Evolutionary conservation across 2,797 vertebrate species (phyloP).

Genomic region (Echeneis naucrates): DNA sequence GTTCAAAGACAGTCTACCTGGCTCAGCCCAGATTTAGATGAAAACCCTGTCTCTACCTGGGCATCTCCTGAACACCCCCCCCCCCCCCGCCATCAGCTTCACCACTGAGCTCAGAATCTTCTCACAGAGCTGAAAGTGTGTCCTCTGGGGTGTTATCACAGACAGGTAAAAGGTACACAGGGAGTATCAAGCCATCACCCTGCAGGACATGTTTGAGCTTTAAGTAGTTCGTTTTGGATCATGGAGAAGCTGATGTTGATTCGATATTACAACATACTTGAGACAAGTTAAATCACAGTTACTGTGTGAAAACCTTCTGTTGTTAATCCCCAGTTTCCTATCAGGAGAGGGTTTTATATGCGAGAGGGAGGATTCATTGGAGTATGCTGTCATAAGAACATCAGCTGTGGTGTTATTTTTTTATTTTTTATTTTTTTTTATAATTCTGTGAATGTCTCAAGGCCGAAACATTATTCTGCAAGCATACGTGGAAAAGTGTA

Average conservation of each 20-base stretch:
- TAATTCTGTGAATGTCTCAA: not conserved
- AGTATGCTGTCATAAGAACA: not conserved
- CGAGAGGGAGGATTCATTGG: not conserved
- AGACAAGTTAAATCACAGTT: not conserved
- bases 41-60: slow-evolving; percentile 32
- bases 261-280: slow-evolving; percentile 7
- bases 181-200: slow-evolving; percentile 5
- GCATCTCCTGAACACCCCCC: slow-evolving; percentile 20
- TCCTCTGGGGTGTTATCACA: slow-evolving; percentile 24
- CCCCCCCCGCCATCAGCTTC: slow-evolving; percentile 6
- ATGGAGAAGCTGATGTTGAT: slow-evolving; percentile 18
- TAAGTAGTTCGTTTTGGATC: slow-evolving; percentile 9
- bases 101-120: slow-evolving; percentile 3
- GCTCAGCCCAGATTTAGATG: slow-evolving; percentile 46
- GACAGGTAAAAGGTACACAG: slow-evolving; percentile 21
- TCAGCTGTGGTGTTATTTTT: not conserved
- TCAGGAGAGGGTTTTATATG: slow-evolving; percentile 4
- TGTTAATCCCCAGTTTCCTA: not conserved
- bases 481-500: not conserved
- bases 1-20: slow-evolving; percentile 64
- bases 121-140: slow-evolving; percentile 22
- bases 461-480: slow-evolving; percentile 6
- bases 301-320: not conserved
- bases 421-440: too few species aligned
- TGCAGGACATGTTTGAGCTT: slow-evolving; percentile 9